Conservation (phyloP, 2,797 vertebrate species). For the Pipistrellus pipistrellus region DNA sequence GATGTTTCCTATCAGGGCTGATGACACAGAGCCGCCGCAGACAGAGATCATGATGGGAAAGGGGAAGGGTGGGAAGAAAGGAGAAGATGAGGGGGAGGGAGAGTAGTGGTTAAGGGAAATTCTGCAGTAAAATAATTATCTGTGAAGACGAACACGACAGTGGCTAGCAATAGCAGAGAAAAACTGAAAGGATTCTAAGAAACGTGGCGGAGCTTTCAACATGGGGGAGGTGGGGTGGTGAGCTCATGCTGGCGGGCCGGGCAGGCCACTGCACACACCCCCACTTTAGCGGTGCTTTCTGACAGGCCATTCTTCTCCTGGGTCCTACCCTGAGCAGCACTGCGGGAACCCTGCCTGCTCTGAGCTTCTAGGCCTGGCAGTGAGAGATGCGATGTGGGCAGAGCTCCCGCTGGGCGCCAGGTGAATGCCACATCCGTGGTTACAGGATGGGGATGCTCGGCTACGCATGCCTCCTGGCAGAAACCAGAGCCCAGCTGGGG, state of each 20-base stretch:
- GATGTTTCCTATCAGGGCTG: neutral
- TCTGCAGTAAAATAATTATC: neutral
- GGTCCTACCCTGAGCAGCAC: fast-evolving
- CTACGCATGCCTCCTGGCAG: neutral
- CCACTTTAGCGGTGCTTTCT: neutral
- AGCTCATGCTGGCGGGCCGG: fast-evolving
- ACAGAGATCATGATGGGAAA: neutral
- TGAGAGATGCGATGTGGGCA: neutral
- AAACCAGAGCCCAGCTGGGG: neutral
- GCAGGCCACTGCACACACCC: neutral
- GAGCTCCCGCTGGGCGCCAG: neutral
- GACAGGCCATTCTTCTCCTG: fast-evolving
- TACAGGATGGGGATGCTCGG: neutral
- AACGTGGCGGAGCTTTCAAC: fast-evolving
- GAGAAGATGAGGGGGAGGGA: neutral
- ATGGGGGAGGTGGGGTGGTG: fast-evolving
- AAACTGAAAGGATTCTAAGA: neutral
- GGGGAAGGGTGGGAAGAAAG: neutral
- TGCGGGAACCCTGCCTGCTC: neutral
- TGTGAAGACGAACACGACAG: neutral
- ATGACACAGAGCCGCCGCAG: neutral
- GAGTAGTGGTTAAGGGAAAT: neutral
- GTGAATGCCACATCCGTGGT: neutral
- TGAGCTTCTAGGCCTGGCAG: neutral
- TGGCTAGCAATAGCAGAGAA: neutral